Conservation (phyloP, 2,113 vertebrate genomes). For the Geococcyx californianus region DNA sequence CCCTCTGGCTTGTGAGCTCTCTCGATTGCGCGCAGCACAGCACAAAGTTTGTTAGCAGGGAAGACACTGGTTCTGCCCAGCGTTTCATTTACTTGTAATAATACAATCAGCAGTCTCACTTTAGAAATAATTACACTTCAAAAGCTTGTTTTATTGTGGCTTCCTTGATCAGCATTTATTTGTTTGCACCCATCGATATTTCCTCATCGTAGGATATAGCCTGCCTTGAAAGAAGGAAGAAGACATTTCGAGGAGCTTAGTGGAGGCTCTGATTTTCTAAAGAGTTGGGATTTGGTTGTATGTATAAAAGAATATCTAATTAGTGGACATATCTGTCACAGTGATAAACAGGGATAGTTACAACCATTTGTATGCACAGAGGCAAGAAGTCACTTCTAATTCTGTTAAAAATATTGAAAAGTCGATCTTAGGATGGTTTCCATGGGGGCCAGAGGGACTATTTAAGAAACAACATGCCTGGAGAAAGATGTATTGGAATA, state of each 20-base stretch:
- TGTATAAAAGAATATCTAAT: not conserved
- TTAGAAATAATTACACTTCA: not conserved
- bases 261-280: not conserved
- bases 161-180: not conserved
- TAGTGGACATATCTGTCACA: not conserved
- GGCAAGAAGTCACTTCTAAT: slow-evolving; percentile 28
- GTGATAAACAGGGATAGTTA: not conserved
- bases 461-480: not conserved
- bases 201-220: not conserved
- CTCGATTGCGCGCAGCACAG: not conserved
- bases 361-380: not conserved
- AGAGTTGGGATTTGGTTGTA: not conserved
- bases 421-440: not conserved
- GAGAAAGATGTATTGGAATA: not conserved
- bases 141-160: not conserved
- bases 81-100: slow-evolving; percentile 1
- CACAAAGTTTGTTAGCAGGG: not conserved
- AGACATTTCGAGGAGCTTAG: not conserved
- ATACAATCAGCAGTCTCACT: not conserved
- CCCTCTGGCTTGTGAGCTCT: not conserved
- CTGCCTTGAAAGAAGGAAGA: not conserved
- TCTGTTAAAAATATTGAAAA: not conserved
- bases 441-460: not conserved
- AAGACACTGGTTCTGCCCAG: not conserved
- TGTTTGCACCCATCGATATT: not conserved